Evolutionary conservation across 1,140 invertebrate genomes (phyloP).

Genomic region (Neuroterus valhalla): DNA sequence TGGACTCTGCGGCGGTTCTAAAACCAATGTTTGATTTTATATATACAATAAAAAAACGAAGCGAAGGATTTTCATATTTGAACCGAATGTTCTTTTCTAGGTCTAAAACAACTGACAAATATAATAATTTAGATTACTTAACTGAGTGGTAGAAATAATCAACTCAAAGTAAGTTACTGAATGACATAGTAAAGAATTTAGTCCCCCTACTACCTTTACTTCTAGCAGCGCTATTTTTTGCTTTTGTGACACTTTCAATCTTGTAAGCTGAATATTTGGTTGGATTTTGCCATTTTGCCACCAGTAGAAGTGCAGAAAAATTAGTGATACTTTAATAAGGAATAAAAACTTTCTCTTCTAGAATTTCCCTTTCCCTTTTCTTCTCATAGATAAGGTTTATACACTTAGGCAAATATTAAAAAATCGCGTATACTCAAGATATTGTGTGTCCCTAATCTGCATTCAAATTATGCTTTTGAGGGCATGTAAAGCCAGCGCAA

Average conservation of each 20-base stretch:
- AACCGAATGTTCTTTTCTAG: not conserved
- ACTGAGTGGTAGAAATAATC: not conserved
- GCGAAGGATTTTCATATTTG: constrained; percentile 6
- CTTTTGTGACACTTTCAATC: constrained; percentile 12
- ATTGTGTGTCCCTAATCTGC: not conserved
- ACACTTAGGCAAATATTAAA: no score
- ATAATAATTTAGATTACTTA: not conserved
- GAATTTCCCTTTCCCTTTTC: no score
- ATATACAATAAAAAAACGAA: not conserved
- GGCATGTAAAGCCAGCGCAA: no score
- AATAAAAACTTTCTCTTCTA: no score
- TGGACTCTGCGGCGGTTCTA: no score
- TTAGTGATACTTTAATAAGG: no score
- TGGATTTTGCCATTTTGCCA: no score
- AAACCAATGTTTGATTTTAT: no score
- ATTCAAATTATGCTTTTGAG: no score
- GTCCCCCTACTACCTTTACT: constrained; percentile 12
- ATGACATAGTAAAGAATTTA: not conserved
- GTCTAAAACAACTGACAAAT: not conserved
- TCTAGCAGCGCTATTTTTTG: constrained; percentile 23
- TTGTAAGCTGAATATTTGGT: no score
- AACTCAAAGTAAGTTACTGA: not conserved
- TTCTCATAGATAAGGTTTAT: no score
- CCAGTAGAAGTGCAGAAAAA: no score
- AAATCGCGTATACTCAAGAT: not conserved